Evolutionary conservation across 1,140 invertebrate species (phyloP).

Genomic region (Drosophila punjabiensis): DNA sequence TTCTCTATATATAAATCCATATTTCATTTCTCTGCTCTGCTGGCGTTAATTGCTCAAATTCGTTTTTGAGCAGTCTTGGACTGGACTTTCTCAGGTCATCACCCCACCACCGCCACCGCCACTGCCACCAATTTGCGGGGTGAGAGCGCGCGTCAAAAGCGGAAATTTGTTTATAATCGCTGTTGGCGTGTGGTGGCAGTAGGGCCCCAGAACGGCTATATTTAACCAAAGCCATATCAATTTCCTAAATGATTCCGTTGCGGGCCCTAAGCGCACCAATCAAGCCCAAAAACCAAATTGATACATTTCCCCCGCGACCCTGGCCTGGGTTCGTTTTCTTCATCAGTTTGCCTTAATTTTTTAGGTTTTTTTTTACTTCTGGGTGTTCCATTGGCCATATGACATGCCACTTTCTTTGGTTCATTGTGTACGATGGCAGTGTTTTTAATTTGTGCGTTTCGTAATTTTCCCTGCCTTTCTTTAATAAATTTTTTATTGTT

Average conservation of each 20-base stretch:
- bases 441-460: conserved; percentile 78
- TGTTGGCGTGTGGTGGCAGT: conserved; percentile 65
- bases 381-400: conserved; percentile 79
- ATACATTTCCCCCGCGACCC: conserved; percentile 68
- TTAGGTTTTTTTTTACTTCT: conserved; percentile 50
- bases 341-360: conserved; percentile 9
- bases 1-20: conserved; percentile 46
- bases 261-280: conserved; percentile 70
- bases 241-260: conserved; percentile 73
- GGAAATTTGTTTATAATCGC: conserved; percentile 84
- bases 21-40: conserved; percentile 55
- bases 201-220: conserved; percentile 36
- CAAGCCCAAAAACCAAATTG: conserved; percentile 73
- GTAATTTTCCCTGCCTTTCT: conserved; percentile 76
- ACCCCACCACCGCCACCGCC: conserved; percentile 4
- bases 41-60: conserved; percentile 81
- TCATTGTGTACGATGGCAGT: conserved; percentile 47
- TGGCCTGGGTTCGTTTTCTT: conserved; percentile 35
- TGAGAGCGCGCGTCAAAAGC: conserved; percentile 73
- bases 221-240: conserved; percentile 71
- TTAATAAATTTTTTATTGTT: conserved; percentile 84
- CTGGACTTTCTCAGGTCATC: conserved; percentile 67
- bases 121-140: neutral
- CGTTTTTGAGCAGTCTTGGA: conserved; percentile 74
- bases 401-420: conserved; percentile 74